Evolutionary conservation across 92 coral and sea anemone species (phyloP), one percentile per base, ranked within the genome.

Genomic region (Porites divaricata): DNA sequence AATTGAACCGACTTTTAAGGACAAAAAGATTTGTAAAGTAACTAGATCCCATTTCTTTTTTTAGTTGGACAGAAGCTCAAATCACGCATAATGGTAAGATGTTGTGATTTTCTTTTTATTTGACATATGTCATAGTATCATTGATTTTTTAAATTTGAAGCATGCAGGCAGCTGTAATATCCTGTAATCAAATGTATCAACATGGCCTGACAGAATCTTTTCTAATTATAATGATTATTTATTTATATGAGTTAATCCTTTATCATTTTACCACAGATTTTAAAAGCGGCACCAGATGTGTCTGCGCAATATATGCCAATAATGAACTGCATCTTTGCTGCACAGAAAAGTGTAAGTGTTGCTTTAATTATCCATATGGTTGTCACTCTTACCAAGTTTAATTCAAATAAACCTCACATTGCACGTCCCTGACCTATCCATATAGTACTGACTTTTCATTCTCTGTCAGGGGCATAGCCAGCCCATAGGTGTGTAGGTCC

Each of bases 281-380:
- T 96, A 54, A 96, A 96, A 73, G 91, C 95, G 82, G 93, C 98
- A 16, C 98, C 94, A 50, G 99, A 96, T 86, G 95, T 85, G 19
- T 94, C 99, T 1, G 85, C 96, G 41, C 99, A 96, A 67, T 96
- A 96, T 59, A 92, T 96, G 94, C 92, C 98, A 14, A 94, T 89
- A 67, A 96, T 96, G 99, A 96, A 96, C 76, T 94, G 98, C 63
- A 96, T 96, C 68, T 96, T 96, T 89, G 98, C 98, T 63, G 98
- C 99, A 10, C 99, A 96, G 81, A 96, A 96, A 88, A 92, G 91
- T 89, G 99, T 96, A 85, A 78, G 99, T 91, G 28, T 41, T 52
- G 16, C 65, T 53, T 75, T 73, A 19, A 35, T 65, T 41, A 20
- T 16, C 48, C 50, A 22, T 50, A 15, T 1, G 1, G 15, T 79